Base-by-base conservation (phyloP, 2,888 invertebrate genomes). In the Miltochrista miniata region DNA sequence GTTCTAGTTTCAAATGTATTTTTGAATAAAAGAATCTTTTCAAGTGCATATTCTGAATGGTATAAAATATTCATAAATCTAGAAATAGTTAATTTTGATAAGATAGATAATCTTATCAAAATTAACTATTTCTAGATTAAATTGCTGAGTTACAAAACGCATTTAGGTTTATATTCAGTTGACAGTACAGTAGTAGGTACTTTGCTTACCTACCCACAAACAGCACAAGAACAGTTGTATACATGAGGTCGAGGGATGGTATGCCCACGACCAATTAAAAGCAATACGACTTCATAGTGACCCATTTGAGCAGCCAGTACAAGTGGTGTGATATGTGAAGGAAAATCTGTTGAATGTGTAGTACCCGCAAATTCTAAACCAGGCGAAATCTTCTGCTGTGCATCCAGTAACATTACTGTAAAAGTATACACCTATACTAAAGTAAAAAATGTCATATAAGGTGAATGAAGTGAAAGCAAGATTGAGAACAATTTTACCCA, bases 281-380 rank as follows among this genome's bases (percentile, higher is more conserved):
- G 81, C 61, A 93, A 92, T 39, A 96, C 94, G 38, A 95, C 93
- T 72, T 95, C 95, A 70, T 93, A 95, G 72, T 94, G 94, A 7
- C 95, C 95, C 64, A 92, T 92, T 70, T 95, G 94, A 4, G 95
- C 95, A 9, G 96, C 95, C 11, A 96, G 84, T 42, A 94, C 93
- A 29, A 96, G 80, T 0, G 96, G 95, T 0, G 95, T 95, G 7
- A 95, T 90, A 72, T 95, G 93, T 11, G 94, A 93, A 0, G 95
- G 93, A 76, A 95, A 96, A 69, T 95, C 93, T 0, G 93, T 62
- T 0, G 85, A 86, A 62, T 84, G 81, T 2, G 75, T 74, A n/a
- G 74, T 68, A 4, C 85, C 85, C 18, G 77, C 79, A 50, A 77
- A 81, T 54, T 86, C 85, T 51, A 86, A 61, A 2, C 81, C 83